Evolutionary conservation across 2,797 vertebrate species (phyloP).

Genomic region (Alfaro cultratus): DNA sequence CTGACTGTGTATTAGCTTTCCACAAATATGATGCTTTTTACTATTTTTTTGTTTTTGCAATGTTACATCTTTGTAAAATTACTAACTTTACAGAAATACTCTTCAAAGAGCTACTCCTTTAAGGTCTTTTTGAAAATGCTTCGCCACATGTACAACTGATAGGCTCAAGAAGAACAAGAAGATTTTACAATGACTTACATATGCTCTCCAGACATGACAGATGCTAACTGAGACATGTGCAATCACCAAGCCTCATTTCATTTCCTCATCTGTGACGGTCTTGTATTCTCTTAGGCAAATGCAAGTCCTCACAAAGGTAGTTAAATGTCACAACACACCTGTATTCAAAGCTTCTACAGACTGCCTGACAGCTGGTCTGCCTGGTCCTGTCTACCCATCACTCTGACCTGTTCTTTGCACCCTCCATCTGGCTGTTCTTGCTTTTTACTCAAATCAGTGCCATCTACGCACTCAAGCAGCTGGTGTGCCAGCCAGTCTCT

Average conservation of each 20-base stretch:
- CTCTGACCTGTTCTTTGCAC: conserved; percentile 52
- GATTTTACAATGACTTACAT: background rate
- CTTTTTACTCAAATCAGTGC: conserved; percentile 49
- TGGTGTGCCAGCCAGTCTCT: conserved; percentile 50
- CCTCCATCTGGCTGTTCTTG: conserved; percentile 64
- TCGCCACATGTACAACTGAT: conserved; percentile 20
- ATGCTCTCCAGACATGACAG: conserved; percentile 37
- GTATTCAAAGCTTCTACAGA: conserved; percentile 45
- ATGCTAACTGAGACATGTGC: conserved; percentile 35
- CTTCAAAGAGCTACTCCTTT: background rate
- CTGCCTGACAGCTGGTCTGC: conserved; percentile 60
- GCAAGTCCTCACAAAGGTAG: conserved; percentile 39
- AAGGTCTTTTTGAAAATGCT: conserved; percentile 21
- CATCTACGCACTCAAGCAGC: conserved; percentile 49
- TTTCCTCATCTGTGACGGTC: conserved; percentile 29
- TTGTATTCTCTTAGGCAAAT: conserved; percentile 25
- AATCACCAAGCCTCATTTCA: conserved; percentile 23
- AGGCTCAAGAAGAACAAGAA: conserved; percentile 2
- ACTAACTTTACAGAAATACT: background rate
- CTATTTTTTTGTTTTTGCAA: background rate
- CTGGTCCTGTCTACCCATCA: conserved; percentile 26
- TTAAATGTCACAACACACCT: conserved; percentile 54
- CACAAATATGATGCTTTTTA: background rate
- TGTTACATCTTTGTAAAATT: background rate
- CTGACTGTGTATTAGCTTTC: background rate